Conservation (phyloP, 2,113 vertebrate species). For the Probosciger aterrimus region DNA sequence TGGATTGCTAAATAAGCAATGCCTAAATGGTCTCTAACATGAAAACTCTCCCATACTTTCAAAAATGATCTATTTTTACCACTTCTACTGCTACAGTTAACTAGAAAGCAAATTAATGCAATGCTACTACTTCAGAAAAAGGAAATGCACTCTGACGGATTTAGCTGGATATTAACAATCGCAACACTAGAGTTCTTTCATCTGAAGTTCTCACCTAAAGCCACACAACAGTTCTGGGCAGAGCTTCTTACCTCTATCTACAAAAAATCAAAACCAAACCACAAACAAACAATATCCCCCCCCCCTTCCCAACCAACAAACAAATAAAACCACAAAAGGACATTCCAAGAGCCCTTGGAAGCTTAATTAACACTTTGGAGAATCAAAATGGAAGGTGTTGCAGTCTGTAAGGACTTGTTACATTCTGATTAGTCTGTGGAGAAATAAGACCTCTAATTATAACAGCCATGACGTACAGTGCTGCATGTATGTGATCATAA, state of each 20-base stretch:
- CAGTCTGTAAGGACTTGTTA: background rate
- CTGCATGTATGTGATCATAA: background rate
- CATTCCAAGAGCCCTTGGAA: background rate
- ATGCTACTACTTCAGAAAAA: background rate
- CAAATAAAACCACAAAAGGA: background rate
- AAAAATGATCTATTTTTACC: conserved; percentile 8
- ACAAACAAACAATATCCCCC: background rate
- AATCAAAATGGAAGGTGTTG: background rate
- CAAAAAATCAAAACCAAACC: background rate
- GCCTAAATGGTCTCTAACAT: conserved; percentile 4
- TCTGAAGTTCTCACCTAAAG: background rate
- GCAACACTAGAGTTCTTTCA: background rate
- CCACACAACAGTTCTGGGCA: background rate
- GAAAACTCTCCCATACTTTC: background rate
- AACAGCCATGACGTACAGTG: background rate
- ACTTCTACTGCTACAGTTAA: background rate
- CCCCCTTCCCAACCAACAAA: accelerated
- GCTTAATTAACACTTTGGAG: background rate
- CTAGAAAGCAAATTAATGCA: background rate
- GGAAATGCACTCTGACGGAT: background rate
- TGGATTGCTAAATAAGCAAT: background rate
- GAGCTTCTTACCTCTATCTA: background rate
- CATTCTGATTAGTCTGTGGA: background rate
- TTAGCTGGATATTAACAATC: background rate
- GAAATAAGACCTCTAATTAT: background rate